phyloP scores from a whole-genome alignment of 2,888 invertebrate species.

The Xanthia togata region DNA sequence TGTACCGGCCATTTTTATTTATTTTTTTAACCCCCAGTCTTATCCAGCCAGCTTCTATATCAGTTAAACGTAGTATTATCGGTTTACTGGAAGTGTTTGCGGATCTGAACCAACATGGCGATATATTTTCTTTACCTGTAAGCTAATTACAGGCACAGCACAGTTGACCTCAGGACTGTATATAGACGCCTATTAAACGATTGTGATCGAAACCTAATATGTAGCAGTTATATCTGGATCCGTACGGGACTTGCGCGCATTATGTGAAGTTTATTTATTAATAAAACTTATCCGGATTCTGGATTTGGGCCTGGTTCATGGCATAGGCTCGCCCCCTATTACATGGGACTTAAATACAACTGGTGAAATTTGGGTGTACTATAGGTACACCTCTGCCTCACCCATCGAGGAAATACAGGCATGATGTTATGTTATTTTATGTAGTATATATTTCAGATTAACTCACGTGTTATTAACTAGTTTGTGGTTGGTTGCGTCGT shows the following conservation, averaged over 20 bases:
- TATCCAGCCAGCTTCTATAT: constrained; percentile 59
- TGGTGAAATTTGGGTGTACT: too few species aligned
- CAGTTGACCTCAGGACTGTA: constrained; percentile 61
- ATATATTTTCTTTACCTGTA: constrained; percentile 78
- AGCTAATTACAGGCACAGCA: constrained; percentile 78
- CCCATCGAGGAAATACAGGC: too few species aligned
- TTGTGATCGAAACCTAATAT: constrained; percentile 55
- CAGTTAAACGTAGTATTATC: constrained; percentile 71
- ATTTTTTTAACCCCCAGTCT: constrained; percentile 6
- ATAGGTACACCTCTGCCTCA: too few species aligned
- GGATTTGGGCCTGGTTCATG: too few species aligned
- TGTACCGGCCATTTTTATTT: not conserved
- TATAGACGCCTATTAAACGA: constrained; percentile 63
- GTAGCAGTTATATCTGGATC: constrained; percentile 25
- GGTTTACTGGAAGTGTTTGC: constrained; percentile 81
- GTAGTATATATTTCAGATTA: too few species aligned
- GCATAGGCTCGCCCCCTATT: too few species aligned
- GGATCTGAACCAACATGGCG: constrained; percentile 81
- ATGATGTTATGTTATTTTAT: too few species aligned
- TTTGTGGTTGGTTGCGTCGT: too few species aligned
- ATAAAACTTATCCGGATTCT: not conserved
- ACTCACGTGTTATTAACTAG: too few species aligned
- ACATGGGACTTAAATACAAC: too few species aligned
- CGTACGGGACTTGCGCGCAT: constrained; percentile 23
- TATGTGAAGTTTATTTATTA: constrained; percentile 24